Conservation (phyloP, 1,140 invertebrate genomes). For the Drosophila sucinea region DNA sequence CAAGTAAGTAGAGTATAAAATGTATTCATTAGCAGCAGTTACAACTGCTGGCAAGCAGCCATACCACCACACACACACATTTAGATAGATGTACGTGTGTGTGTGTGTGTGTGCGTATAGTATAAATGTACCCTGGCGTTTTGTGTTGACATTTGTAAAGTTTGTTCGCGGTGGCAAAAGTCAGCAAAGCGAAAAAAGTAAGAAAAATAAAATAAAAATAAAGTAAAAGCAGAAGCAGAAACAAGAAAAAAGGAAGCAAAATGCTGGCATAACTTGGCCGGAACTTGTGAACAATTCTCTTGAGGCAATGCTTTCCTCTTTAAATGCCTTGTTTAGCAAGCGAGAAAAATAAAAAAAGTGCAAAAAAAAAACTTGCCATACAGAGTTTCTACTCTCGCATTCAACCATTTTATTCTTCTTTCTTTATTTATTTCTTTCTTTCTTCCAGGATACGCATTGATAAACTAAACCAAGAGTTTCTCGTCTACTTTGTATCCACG, state of each 20-base stretch:
- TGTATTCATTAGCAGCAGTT: constrained; percentile 73
- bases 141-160: constrained; percentile 56
- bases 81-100: constrained; percentile 26
- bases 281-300: constrained; percentile 72
- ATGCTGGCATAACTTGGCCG: constrained; percentile 72
- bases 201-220: background rate
- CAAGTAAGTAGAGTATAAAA: constrained; percentile 81
- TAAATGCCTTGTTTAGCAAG: constrained; percentile 59
- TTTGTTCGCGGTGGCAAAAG: constrained; percentile 40
- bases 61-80: constrained; percentile 28
- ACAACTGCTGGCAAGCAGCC: constrained; percentile 24
- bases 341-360: constrained; percentile 14
- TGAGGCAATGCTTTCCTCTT: constrained; percentile 74
- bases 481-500: constrained; percentile 91
- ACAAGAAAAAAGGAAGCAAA: background rate
- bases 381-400: constrained; percentile 29
- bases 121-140: constrained; percentile 22
- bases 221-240: background rate
- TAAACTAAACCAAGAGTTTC: constrained; percentile 86
- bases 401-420: constrained; percentile 25
- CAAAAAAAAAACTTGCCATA: constrained; percentile 42
- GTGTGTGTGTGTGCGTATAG: constrained; percentile 19
- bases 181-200: constrained; percentile 14
- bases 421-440: background rate
- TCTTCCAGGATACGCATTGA: constrained; percentile 78